Conservation (phyloP, 1,140 invertebrate genomes). For the Heliconius nattereri region DNA sequence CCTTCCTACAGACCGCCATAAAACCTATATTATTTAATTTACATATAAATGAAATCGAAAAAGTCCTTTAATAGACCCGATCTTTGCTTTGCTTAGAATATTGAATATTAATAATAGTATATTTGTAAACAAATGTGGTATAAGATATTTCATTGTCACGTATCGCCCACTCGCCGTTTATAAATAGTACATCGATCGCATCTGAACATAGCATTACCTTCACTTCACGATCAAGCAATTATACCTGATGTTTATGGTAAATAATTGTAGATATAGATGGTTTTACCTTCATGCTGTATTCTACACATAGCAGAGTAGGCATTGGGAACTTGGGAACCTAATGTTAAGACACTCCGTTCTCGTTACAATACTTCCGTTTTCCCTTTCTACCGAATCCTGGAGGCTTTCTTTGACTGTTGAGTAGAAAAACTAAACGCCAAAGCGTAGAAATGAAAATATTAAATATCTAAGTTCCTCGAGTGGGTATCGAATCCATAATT, state of each 20-base stretch:
- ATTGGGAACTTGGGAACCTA: background rate
- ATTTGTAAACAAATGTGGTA: constrained; percentile 11
- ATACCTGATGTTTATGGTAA: background rate
- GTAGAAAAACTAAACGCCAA: background rate
- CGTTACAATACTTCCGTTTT: no score
- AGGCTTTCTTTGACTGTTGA: background rate
- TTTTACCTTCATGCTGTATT: background rate
- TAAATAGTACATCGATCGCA: constrained; percentile 17
- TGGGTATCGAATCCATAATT: background rate
- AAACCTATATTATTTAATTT: background rate
- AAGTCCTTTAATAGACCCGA: background rate
- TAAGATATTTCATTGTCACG: constrained; percentile 8
- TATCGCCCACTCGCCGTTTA: constrained; percentile 18
- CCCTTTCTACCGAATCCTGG: background rate
- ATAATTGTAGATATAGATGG: background rate
- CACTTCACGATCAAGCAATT: constrained; percentile 4
- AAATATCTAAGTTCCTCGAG: background rate
- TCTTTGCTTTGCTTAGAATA: background rate
- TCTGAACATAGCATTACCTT: constrained; percentile 14
- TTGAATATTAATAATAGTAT: constrained; percentile 1
- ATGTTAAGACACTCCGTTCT: background rate
- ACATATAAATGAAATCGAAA: background rate
- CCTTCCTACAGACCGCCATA: no score
- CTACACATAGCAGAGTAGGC: background rate
- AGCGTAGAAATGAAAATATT: background rate